phyloP scores from a whole-genome alignment of 2,888 invertebrate species.

The Noctua comes region DNA sequence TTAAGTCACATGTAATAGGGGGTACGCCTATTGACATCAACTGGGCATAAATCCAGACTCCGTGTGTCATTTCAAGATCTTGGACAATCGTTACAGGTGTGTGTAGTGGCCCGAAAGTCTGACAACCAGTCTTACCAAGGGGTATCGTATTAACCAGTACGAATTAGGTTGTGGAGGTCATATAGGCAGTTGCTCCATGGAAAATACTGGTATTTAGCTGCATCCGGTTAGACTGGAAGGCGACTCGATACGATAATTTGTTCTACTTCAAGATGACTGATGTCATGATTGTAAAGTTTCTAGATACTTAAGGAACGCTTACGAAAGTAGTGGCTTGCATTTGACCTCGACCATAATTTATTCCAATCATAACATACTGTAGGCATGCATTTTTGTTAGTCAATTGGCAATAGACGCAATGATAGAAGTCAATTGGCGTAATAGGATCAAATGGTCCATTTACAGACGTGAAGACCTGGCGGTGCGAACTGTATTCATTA shows the following conservation, averaged over 20 bases:
- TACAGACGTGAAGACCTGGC: conserved; percentile 57
- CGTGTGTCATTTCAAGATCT: too few relatives aligned
- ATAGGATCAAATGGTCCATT: conserved; percentile 76
- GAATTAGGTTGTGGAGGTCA: too few relatives aligned
- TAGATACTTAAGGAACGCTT: background rate
- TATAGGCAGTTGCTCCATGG: too few relatives aligned
- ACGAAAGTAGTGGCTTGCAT: background rate
- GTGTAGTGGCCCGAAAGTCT: too few relatives aligned
- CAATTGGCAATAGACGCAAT: conserved; percentile 66
- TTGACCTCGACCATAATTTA: conserved; percentile 21
- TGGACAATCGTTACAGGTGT: too few relatives aligned
- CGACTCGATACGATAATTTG: background rate
- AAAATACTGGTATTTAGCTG: too few relatives aligned
- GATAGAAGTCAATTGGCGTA: conserved; percentile 78
- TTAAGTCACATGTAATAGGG: background rate
- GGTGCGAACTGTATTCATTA: conserved; percentile 60
- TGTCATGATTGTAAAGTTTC: conserved; percentile 6
- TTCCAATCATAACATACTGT: conserved; percentile 25
- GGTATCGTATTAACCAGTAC: too few relatives aligned
- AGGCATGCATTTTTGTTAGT: conserved; percentile 55
- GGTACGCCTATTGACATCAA: too few relatives aligned
- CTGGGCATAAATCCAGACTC: too few relatives aligned
- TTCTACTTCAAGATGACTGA: background rate
- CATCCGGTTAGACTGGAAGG: background rate
- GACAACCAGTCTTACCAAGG: too few relatives aligned